Percentiles rank a stretch among this genome's conserved stretches.
These are phyloP conservation scores for Dufourea novaeangliae DNA, from an alignment of 1,140 invertebrate genomes.

Conservation along the genomic window DNA sequence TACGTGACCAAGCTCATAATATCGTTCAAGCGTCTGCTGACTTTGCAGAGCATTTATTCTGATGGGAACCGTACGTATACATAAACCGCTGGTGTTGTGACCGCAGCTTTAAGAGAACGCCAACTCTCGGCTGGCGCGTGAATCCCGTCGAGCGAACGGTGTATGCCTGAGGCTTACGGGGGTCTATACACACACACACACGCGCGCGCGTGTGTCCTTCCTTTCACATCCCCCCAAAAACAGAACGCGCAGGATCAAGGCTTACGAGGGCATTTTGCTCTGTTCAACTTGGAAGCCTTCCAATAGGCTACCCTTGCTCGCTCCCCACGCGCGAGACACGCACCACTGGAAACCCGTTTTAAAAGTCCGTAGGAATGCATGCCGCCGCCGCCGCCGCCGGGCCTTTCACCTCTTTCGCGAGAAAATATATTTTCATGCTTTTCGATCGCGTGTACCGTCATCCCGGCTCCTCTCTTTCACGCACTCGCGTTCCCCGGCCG, in stretches of 20 bases:
- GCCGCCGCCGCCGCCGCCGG: constrained; percentile 12
- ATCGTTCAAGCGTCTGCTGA: too few species aligned
- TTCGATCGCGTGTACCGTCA: constrained; percentile 37
- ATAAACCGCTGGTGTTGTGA: not conserved
- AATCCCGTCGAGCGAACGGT: not conserved
- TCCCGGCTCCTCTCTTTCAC: not conserved
- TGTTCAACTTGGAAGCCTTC: constrained; percentile 55
- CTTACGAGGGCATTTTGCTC: constrained; percentile 43
- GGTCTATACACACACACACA: not conserved
- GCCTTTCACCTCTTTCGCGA: constrained; percentile 54
- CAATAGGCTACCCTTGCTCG: constrained; percentile 38
- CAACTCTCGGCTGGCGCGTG: not conserved
- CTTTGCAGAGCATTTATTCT: too few species aligned
- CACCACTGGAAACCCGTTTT: constrained; percentile 47
- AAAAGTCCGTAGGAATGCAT: constrained; percentile 57
- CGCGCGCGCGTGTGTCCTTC: not conserved
- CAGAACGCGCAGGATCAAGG: constrained; percentile 49
- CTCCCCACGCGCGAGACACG: constrained; percentile 28
- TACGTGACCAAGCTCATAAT: too few species aligned
- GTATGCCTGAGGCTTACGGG: not conserved
- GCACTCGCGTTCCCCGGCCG: not conserved
- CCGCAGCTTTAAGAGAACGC: not conserved
- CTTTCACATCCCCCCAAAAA: constrained; percentile 29
- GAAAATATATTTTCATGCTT: constrained; percentile 54
- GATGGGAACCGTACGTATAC: too few species aligned